These are phyloP conservation scores for Esox niger DNA, from an alignment of 2,113 vertebrate species.

Conservation along the genomic window DNA sequence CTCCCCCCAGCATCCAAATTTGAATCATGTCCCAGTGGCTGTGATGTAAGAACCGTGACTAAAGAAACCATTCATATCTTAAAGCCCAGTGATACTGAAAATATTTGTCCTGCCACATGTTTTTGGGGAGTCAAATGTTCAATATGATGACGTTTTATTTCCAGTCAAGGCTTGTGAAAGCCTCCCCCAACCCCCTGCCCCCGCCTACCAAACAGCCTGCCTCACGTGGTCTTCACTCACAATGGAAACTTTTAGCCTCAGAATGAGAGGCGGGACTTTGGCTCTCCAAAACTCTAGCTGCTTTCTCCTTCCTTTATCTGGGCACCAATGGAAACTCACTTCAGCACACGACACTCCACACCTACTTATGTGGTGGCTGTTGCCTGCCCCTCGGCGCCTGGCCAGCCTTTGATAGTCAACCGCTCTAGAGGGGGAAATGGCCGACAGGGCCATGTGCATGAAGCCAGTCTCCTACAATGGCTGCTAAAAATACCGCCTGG, in stretches of 20 bases:
- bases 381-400: conserved; percentile 25
- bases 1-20: background rate
- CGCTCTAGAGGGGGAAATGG: conserved; percentile 38
- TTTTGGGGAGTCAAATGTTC: background rate
- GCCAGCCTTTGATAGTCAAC: conserved; percentile 33
- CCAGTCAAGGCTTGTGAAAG: conserved; percentile 53
- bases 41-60: background rate
- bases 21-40: background rate
- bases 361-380: conserved; percentile 35
- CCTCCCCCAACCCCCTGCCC: conserved; percentile 44
- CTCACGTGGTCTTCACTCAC: conserved; percentile 70
- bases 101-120: background rate
- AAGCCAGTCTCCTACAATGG: conserved; percentile 52
- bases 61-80: background rate
- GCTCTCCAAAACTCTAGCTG: conserved; percentile 27
- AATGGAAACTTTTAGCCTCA: conserved; percentile 78
- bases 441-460: conserved; percentile 23
- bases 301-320: conserved; percentile 61
- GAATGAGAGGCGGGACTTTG: conserved; percentile 64
- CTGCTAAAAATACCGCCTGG: conserved; percentile 68
- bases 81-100: background rate
- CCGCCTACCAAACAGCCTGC: conserved; percentile 36
- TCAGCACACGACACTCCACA: conserved; percentile 36
- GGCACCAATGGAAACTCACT: conserved; percentile 60
- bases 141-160: conserved; percentile 34